phyloP scores from a whole-genome alignment of 2,888 invertebrate species.

The Chironomus tentans region DNA sequence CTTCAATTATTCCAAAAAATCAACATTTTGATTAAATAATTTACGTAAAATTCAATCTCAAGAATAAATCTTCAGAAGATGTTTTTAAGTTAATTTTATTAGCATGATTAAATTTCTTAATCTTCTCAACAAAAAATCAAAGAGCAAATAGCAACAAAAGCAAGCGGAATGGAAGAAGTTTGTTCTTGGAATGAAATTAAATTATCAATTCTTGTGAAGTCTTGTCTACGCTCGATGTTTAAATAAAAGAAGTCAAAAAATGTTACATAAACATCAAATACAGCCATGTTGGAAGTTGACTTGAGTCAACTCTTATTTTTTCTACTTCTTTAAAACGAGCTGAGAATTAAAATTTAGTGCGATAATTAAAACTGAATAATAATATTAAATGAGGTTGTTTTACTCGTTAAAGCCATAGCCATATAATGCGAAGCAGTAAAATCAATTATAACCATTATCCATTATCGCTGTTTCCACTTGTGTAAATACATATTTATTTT shows the following conservation, averaged over 20 bases:
- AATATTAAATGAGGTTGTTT: constrained; percentile 18
- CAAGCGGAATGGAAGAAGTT: too few species aligned
- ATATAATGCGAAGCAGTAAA: constrained; percentile 17
- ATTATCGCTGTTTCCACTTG: constrained; percentile 16
- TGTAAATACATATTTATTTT: constrained; percentile 14
- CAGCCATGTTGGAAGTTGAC: not conserved
- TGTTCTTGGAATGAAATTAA: too few species aligned
- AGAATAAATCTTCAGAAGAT: too few species aligned
- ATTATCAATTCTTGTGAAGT: too few species aligned
- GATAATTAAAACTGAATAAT: constrained; percentile 16
- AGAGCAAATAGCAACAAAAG: too few species aligned
- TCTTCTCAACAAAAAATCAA: too few species aligned
- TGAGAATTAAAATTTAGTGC: constrained; percentile 13
- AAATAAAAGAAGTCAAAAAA: not conserved
- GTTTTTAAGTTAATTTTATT: too few species aligned
- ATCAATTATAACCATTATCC: constrained; percentile 16
- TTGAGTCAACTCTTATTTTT: not conserved
- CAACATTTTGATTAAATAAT: too few species aligned
- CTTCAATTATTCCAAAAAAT: too few species aligned
- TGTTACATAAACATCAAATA: not conserved
- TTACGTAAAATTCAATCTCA: too few species aligned
- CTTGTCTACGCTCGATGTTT: not conserved
- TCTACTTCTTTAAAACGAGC: not conserved
- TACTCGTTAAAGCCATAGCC: constrained; percentile 15
- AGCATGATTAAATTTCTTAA: too few species aligned